Conservation (phyloP, 2,797 vertebrate species). For the Alca torda region DNA sequence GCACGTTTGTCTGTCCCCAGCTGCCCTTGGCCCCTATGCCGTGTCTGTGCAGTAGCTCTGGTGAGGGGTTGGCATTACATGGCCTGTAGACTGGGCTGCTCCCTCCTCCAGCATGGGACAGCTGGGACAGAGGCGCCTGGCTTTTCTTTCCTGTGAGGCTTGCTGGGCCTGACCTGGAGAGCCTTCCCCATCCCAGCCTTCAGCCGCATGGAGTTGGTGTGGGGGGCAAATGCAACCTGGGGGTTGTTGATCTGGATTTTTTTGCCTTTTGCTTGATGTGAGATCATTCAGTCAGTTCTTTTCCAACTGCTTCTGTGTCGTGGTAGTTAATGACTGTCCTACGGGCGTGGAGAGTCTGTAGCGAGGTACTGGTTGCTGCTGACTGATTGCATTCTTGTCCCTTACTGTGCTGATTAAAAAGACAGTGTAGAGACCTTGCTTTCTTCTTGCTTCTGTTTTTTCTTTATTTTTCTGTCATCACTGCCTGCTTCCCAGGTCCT, state of each 20-base stretch:
- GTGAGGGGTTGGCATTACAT: neutral
- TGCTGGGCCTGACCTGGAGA: neutral
- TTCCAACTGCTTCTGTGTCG: neutral
- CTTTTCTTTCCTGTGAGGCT: neutral
- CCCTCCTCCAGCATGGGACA: neutral
- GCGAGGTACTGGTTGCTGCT: neutral
- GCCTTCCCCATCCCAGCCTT: accelerated
- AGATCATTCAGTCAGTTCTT: neutral
- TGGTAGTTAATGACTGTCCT: neutral
- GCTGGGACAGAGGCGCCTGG: neutral
- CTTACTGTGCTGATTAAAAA: neutral
- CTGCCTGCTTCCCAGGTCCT: neutral
- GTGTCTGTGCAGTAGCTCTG: accelerated
- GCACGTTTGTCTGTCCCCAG: neutral
- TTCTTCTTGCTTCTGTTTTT: neutral
- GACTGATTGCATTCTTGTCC: neutral
- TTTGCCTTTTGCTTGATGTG: neutral
- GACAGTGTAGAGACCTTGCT: neutral
- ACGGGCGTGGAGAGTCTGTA: neutral
- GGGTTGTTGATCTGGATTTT: neutral
- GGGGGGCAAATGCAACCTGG: neutral
- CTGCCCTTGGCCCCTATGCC: neutral
- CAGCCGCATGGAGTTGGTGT: neutral
- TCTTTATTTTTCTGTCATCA: neutral
- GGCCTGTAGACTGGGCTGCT: neutral